These are phyloP conservation scores for Gobiocypris rarus DNA, from an alignment of 2,113 vertebrate species.

Conservation along the genomic window DNA sequence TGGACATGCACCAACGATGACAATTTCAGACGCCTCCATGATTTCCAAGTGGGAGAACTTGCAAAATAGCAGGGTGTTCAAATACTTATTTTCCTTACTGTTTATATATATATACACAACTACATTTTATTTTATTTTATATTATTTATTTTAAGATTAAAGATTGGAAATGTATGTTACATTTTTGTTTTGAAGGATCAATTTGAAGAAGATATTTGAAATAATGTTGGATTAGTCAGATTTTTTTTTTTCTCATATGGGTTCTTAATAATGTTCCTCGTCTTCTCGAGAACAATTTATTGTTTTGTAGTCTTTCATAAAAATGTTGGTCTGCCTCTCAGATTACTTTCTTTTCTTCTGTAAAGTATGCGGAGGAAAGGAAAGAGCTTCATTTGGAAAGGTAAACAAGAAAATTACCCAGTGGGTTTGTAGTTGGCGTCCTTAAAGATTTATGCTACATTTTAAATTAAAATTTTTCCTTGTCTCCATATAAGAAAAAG, in stretches of 20 bases:
- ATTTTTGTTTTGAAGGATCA: background rate
- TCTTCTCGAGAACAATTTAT: background rate
- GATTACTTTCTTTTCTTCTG: background rate
- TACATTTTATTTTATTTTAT: too few relatives aligned
- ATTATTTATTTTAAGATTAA: too few relatives aligned
- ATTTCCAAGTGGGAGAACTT: too few relatives aligned
- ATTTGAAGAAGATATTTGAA: background rate
- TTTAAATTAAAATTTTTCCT: conserved; percentile 79
- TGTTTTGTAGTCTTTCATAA: background rate
- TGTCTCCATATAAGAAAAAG: conserved; percentile 66
- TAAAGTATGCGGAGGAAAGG: conserved; percentile 67
- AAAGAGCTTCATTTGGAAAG: conserved; percentile 75
- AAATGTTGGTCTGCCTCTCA: background rate
- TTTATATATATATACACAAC: too few relatives aligned
- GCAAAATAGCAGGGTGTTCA: too few relatives aligned
- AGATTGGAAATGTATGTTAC: too few relatives aligned
- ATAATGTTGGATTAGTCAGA: background rate
- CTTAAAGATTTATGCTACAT: conserved; percentile 78
- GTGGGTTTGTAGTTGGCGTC: conserved; percentile 73
- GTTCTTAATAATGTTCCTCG: background rate
- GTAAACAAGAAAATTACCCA: conserved; percentile 71
- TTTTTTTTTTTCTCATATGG: conserved; percentile 39
- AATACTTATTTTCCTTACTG: too few relatives aligned
- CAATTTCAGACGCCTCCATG: too few relatives aligned
- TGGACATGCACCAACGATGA: too few relatives aligned